phyloP scores from a whole-genome alignment of 2,888 invertebrate species.

The Pollenia angustigena region DNA sequence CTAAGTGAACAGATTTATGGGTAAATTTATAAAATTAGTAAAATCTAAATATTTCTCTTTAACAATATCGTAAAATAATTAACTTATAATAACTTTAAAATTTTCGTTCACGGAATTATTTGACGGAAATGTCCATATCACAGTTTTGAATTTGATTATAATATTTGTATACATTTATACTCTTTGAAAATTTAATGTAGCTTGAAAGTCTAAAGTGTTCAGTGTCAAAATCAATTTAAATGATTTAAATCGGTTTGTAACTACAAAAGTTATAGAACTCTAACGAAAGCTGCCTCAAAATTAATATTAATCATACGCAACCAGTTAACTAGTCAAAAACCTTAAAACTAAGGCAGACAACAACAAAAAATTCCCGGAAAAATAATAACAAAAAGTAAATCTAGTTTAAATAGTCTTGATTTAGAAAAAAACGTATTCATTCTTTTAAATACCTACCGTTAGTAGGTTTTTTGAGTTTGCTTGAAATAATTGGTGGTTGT shows the following conservation, averaged over 20 bases:
- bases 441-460: conserved; percentile 35
- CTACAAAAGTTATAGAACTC: not conserved
- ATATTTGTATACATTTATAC: no score
- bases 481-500: conserved; percentile 47
- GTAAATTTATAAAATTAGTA: no score
- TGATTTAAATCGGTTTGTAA: not conserved
- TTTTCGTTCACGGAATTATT: no score
- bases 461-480: not conserved
- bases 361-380: not conserved
- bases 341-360: not conserved
- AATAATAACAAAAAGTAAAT: not conserved
- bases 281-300: not conserved
- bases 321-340: not conserved
- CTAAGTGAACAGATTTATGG: no score
- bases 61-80: no score
- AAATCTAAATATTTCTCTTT: no score
- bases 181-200: not conserved
- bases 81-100: no score
- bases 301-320: not conserved
- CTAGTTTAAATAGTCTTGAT: not conserved
- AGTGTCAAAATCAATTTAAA: not conserved
- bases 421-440: conserved; percentile 10
- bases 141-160: no score
- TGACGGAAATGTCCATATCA: no score
- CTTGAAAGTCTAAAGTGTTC: not conserved